Percentiles rank a stretch among this genome's conserved stretches.
phyloP scores from a whole-genome alignment of 2,113 vertebrate species.

The Dryoscopus gambensis region DNA sequence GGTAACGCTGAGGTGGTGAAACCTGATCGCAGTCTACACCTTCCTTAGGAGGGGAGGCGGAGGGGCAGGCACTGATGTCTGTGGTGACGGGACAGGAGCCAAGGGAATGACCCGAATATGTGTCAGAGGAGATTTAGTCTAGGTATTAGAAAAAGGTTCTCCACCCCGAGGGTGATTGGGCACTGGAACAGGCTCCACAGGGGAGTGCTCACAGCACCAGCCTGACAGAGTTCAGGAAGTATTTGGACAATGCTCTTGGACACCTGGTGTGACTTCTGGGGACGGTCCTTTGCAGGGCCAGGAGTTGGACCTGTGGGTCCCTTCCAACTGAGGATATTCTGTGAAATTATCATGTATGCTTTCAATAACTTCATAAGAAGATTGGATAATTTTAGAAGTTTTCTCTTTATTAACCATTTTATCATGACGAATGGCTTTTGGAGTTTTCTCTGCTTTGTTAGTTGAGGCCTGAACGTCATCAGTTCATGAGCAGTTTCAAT shows the following conservation, averaged over 20 bases:
- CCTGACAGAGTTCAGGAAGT: not conserved
- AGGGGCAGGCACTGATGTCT: fast-evolving
- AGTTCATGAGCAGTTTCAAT: not conserved
- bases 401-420: not conserved
- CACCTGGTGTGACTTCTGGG: not conserved
- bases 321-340: not conserved
- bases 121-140: no score
- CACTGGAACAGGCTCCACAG: not conserved
- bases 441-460: not conserved
- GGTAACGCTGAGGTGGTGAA: fast-evolving
- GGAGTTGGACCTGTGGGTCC: not conserved
- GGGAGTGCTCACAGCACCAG: not conserved
- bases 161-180: not conserved
- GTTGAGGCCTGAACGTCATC: not conserved
- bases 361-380: no score
- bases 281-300: not conserved
- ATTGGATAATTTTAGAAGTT: fast-evolving
- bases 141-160: not conserved
- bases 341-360: not conserved
- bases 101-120: not conserved
- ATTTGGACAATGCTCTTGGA: not conserved
- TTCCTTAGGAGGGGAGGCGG: no score
- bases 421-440: not conserved
- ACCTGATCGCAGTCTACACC: not conserved
- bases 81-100: not conserved